Evolutionary conservation across 2,113 vertebrate genomes (phyloP).

Genomic region (Tupaia chinensis): DNA sequence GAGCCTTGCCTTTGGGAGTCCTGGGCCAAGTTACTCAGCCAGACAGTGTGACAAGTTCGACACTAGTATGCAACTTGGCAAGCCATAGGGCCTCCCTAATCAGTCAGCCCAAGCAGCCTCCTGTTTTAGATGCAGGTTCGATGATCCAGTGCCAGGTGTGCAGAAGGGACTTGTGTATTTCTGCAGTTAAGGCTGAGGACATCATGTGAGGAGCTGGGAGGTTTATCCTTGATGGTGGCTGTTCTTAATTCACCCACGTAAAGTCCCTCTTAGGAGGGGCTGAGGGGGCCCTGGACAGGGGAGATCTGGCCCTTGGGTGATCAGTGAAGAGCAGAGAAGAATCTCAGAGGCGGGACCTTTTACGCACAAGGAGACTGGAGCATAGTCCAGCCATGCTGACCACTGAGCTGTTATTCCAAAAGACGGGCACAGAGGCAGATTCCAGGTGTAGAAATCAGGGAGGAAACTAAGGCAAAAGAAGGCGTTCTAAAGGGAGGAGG

Average conservation of each 20-base stretch:
- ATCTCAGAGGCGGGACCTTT: background rate
- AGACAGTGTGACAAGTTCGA: conserved; percentile 16
- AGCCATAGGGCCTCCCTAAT: conserved; percentile 28
- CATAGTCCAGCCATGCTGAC: background rate
- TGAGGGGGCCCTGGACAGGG: background rate
- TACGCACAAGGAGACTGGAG: background rate
- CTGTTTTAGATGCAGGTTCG: background rate
- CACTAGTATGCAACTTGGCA: background rate
- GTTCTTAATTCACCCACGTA: background rate
- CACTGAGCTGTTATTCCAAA: background rate
- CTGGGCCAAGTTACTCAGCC: conserved; percentile 46
- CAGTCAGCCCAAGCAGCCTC: background rate
- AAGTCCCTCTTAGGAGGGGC: background rate
- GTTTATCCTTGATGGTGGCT: background rate
- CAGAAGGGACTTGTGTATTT: background rate
- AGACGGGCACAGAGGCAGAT: background rate
- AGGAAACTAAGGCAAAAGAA: background rate
- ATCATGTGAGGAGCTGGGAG: background rate
- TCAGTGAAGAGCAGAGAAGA: background rate
- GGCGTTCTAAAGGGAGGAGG: background rate
- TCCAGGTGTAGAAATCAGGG: background rate
- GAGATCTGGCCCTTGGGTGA: background rate
- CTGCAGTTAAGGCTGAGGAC: background rate
- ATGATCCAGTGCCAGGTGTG: background rate
- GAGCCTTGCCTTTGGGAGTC: conserved; percentile 12